phyloP scores from a whole-genome alignment of 2,888 invertebrate genomes.

The Tachina grossa region DNA sequence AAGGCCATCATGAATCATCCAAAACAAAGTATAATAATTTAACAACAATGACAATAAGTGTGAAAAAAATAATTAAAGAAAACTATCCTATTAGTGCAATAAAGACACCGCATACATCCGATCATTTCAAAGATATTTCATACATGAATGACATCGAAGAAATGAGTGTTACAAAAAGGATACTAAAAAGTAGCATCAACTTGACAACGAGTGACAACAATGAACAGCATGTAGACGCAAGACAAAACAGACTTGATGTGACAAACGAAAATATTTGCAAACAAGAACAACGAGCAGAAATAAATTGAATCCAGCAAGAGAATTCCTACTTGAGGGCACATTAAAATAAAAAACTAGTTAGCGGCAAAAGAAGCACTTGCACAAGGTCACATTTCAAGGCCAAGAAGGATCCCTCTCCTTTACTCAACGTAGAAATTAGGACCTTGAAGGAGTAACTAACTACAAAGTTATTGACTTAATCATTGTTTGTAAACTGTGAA shows the following conservation, averaged over 20 bases:
- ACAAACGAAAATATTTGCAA: constrained; percentile 77
- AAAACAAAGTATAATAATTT: constrained; percentile 35
- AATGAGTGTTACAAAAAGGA: neutral
- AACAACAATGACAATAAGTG: constrained; percentile 63
- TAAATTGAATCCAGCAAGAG: constrained; percentile 36
- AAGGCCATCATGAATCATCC: constrained; percentile 74
- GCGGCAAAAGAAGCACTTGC: constrained; percentile 72
- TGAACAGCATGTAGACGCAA: constrained; percentile 64
- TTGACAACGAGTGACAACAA: constrained; percentile 73
- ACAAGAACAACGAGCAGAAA: constrained; percentile 73
- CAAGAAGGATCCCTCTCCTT: neutral
- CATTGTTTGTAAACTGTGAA: constrained; percentile 65
- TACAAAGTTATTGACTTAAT: constrained; percentile 54
- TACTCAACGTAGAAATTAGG: constrained; percentile 46
- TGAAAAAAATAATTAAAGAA: constrained; percentile 60
- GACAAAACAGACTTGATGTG: constrained; percentile 71
- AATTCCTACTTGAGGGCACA: neutral
- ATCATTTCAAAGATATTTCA: constrained; percentile 36
- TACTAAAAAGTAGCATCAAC: constrained; percentile 68
- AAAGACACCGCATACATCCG: constrained; percentile 4
- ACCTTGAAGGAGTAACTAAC: constrained; percentile 38
- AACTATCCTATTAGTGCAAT: constrained; percentile 13
- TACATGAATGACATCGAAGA: constrained; percentile 74
- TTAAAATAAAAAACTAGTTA: neutral
- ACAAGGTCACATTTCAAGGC: constrained; percentile 54